Percentiles rank a stretch among this genome's conserved stretches.
phyloP scores from a whole-genome alignment of 1,140 invertebrate genomes.

The Apis mellifera region Amel_HAv3.1 CM009938.2:4854501-4855000 shows the following conservation, averaged over 20 bases:
- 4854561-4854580: not conserved
- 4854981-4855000: slow-evolving; percentile 8
- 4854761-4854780: slow-evolving; percentile 50
- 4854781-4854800: slow-evolving; percentile 62
- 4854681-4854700: slow-evolving; percentile 70
- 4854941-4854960: not conserved
- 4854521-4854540: not conserved
- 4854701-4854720: slow-evolving; percentile 59
- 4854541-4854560: not conserved
- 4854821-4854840: slow-evolving; percentile 55
- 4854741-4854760: slow-evolving; percentile 63
- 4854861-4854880: not conserved
- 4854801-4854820: slow-evolving; percentile 62
- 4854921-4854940: slow-evolving; percentile 52
- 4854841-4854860: slow-evolving; percentile 26
- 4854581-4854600: slow-evolving; percentile 28
- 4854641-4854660: slow-evolving; percentile 19
- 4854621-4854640: slow-evolving; percentile 23
- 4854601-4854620: slow-evolving; percentile 66
- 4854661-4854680: slow-evolving; percentile 36
- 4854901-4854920: slow-evolving; percentile 67
- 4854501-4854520: not conserved
- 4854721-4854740: slow-evolving; percentile 65
- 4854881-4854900: slow-evolving; percentile 49
- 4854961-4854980: too few relatives aligned